Base-by-base conservation (phyloP, 2,888 invertebrate genomes). In the Ornithoptera priamus region DNA sequence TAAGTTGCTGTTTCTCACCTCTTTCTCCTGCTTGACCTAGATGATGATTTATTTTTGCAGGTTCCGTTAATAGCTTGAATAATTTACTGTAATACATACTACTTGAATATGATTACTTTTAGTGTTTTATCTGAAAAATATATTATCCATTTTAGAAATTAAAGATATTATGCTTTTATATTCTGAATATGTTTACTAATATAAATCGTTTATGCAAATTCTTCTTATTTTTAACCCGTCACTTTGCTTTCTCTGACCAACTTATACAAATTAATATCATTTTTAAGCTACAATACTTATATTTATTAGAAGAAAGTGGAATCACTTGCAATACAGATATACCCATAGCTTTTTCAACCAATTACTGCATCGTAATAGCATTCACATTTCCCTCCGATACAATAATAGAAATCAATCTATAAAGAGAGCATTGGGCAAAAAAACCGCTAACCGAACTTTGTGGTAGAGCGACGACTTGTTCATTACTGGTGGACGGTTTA, bases 341-440 rank as follows among this genome's bases (percentile, higher is more conserved):
- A 59, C 58, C 65, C 72, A 72, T 68, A 62, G 75, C 72, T 78
- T 78, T 77, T 78, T 76, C 78, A 80, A 77, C 78, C 83, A 84
- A 87, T 88, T 85, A 87, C 81, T 83, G 76, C 75, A 81, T 81
- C 81, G 84, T 82, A 84, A 83, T 86, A 85, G 80, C 83, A 84
- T 85, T 84, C 84, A 80, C 80, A 82, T 82, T 82, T 82, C 82
- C 78, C 80, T 81, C 78, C 76, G 79, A 77, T 78, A 77, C 82
- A 85, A 87, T 88, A 88, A 89, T 84, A 86, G 85, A 88, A 88
- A 87, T 88, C 85, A 86, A 88, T 88, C 82, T 83, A 78, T 81
- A 87, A 86, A 80, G 84, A 85, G 87, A 88, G 82, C 85, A 82
- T 79, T 80, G 79, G 80, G 79, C 81, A 87, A 89, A 89, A 30